Evolutionary conservation across 2,888 invertebrate species (phyloP).

Genomic region (Dynastes tityus): DNA sequence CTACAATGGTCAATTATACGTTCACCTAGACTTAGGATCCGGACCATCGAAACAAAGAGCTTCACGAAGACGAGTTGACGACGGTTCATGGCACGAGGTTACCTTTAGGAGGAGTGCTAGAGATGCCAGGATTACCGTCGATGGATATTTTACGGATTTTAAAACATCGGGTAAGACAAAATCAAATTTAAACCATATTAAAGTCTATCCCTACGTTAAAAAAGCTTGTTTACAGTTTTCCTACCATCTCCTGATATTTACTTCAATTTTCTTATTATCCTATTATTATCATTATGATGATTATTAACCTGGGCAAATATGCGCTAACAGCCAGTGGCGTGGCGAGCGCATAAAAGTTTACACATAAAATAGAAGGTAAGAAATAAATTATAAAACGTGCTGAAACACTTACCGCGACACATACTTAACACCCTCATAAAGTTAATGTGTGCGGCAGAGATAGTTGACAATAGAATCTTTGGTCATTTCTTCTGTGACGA

Average conservation of each 20-base stretch:
- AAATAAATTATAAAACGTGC: too few relatives aligned
- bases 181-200: background rate
- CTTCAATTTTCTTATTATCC: background rate
- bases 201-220: background rate
- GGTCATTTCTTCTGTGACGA: too few relatives aligned
- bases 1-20: slow-evolving; percentile 83
- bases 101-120: slow-evolving; percentile 86
- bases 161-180: slow-evolving; percentile 81
- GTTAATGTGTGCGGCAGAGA: too few relatives aligned
- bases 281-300: too few relatives aligned
- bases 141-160: slow-evolving; percentile 90
- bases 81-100: slow-evolving; percentile 95
- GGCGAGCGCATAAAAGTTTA: too few relatives aligned
- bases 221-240: background rate
- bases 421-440: too few relatives aligned
- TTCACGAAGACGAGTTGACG: slow-evolving; percentile 87
- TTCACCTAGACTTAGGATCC: slow-evolving; percentile 93
- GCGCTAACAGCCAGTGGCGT: too few relatives aligned
- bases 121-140: slow-evolving; percentile 91
- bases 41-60: slow-evolving; percentile 91
- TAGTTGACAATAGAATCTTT: too few relatives aligned
- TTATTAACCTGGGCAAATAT: too few relatives aligned
- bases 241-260: background rate
- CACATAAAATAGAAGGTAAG: too few relatives aligned
- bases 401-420: too few relatives aligned